Conservation (phyloP, 2,888 invertebrate species). For the Pachycephus smyrnensis region DNA sequence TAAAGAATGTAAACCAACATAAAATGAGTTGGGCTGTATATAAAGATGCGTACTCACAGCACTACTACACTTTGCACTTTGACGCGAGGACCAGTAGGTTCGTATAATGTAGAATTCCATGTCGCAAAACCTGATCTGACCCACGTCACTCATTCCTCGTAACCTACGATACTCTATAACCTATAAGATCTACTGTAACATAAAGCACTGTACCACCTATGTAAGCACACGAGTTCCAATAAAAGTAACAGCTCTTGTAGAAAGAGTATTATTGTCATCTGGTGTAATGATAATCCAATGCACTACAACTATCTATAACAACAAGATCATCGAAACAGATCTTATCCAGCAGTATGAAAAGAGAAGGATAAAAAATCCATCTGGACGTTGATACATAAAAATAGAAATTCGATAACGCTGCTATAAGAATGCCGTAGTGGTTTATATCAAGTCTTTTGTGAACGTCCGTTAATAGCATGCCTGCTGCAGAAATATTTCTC, state of each 20-base stretch:
- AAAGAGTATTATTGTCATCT: conserved; percentile 13
- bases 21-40: neutral
- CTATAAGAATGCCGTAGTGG: neutral
- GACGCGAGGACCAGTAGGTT: neutral
- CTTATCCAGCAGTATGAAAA: neutral
- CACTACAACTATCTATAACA: neutral
- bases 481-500: conserved; percentile 19
- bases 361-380: neutral
- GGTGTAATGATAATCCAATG: neutral
- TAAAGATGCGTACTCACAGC: neutral
- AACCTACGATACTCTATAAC: neutral
- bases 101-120: neutral
- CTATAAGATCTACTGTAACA: conserved; percentile 17
- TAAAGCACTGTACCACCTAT: conserved; percentile 29
- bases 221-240: conserved; percentile 32
- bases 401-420: neutral
- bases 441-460: neutral
- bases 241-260: conserved; percentile 31
- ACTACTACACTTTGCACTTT: neutral
- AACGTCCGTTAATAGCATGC: conserved; percentile 1
- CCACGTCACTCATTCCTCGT: conserved; percentile 17
- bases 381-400: neutral
- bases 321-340: neutral
- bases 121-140: neutral
- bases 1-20: neutral